Evolutionary conservation across 2,888 invertebrate genomes (phyloP), one percentile per base, ranked within the genome.

Genomic region (Timema cristinae): DNA sequence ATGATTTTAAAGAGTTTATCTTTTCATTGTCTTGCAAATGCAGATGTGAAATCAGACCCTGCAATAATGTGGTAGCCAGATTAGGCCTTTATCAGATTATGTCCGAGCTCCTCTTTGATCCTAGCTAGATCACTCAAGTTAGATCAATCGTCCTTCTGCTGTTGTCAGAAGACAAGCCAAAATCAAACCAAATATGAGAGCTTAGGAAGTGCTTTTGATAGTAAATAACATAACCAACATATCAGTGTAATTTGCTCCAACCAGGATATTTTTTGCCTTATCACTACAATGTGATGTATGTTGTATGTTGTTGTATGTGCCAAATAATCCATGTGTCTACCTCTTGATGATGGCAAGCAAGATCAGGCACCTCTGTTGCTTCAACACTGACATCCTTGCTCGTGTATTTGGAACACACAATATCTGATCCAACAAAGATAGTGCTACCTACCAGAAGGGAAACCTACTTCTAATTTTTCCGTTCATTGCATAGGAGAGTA

Each of bases 21-120:
- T 59, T 59, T 59, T 16, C 59, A n/a, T 16, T 59, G n/a, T 59
- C 59, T 59, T 59, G 59, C 59, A 59, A 59, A 59, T 59, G 59
- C 7, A 59, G 59, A 6, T 59, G 59, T 59, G 59, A 59, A 59
- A 59, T 59, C 59, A 59, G 7, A 15, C 6, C 59, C 59, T 59
- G 7, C 7, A 59, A 59, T 15, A 8, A 16, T 16, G 16, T 59
- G 59, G 59, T 59, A 59, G 13, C 59, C 59, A 59, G 59, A 13
- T 13, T 15, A 59, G 16, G n/a, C 16, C 7, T 59, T 59, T 9
- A 9, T 59, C 13, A n/a, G n/a, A n/a, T n/a, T n/a, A n/a, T n/a
- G n/a, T n/a, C n/a, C n/a, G n/a, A n/a, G n/a, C n/a, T n/a, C n/a
- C n/a, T n/a, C n/a, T n/a, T n/a, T n/a, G n/a, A n/a, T n/a, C n/a